Base-by-base conservation (phyloP, 37 sponge, comb jelly and placozoan genomes). In the Agelas oroides region DNA sequence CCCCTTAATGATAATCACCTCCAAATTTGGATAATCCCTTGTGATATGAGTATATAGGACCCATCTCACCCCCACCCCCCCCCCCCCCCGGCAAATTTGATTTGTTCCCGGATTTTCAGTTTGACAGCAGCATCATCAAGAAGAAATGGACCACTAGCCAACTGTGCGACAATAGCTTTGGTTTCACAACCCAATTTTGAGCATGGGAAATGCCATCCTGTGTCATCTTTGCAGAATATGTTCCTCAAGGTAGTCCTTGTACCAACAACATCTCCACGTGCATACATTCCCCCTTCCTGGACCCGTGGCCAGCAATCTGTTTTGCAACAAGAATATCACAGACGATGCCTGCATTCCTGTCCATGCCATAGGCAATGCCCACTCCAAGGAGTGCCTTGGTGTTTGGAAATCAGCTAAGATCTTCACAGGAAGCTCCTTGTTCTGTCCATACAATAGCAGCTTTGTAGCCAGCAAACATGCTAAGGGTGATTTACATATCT, bases 391-490 rank as follows among this genome's bases (percentile, higher is more conserved):
- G 30, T 19, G 33, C 15, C 16, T 0, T 15, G 13, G 33, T 32
- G 15, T 65, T 65, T 16, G 66, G 27, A 16, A 65, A 65, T 14
- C 30, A 32, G 27, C 19, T 32, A 65, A 65, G 12, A 34, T 28
- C 33, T 65, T 32, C 14, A 32, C 66, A 65, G 30, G 30, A 34
- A 34, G 30, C 27, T 65, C 66, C 66, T 24, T 65, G 66, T 14
- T 65, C 66, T 34, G 66, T 65, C 8, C 33, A 32, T 34, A 65
- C 66, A 28, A 65, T 28, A 34, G 66, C 66, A 65, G 30, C 66
- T 32, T 65, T 65, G 19, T 65, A 65, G 12, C 66, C 66, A 65
- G 31, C 66, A 65, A 65, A 65, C 19, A 65, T 65, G 19, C 66
- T 32, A 65, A 65, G 66, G 66, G 19, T 65, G 19, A 34, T n/a